Evolutionary conservation across 2,113 vertebrate genomes (phyloP).

Genomic region (Cyanocitta stelleri): DNA sequence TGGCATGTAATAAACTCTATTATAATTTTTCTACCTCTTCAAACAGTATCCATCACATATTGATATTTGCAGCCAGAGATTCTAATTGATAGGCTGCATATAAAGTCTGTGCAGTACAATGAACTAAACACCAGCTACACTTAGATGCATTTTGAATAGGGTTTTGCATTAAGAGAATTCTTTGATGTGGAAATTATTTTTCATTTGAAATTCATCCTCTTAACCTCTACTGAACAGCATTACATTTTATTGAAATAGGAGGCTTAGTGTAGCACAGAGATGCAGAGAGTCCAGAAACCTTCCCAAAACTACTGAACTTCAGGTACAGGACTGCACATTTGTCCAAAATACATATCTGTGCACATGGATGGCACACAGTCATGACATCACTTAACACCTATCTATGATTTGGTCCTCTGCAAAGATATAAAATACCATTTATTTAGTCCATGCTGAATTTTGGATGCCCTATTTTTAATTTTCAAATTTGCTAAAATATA

Average conservation of each 20-base stretch:
- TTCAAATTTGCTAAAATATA: neutral
- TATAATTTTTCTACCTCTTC: neutral
- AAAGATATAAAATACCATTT: neutral
- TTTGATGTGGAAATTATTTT: conserved; percentile 50
- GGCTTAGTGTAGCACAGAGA: neutral
- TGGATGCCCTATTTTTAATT: neutral
- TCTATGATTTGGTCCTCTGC: neutral
- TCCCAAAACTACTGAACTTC: neutral
- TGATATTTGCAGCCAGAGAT: neutral
- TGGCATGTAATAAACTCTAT: neutral
- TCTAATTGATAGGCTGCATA: neutral
- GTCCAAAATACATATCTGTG: neutral
- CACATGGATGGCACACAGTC: neutral
- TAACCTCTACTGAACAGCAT: neutral
- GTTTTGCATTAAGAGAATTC: neutral
- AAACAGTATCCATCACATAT: neutral
- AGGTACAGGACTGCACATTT: neutral
- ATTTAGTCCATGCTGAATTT: neutral
- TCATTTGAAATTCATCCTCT: conserved; percentile 3
- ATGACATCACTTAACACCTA: neutral
- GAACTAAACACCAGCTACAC: neutral
- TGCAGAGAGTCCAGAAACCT: neutral
- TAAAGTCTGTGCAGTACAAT: neutral
- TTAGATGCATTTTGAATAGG: conserved; percentile 2
- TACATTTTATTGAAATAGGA: neutral